Percentiles rank a stretch among this genome's conserved stretches.
Evolutionary conservation across 2,888 invertebrate species (phyloP).

Genomic region (Tipula helvola): DNA sequence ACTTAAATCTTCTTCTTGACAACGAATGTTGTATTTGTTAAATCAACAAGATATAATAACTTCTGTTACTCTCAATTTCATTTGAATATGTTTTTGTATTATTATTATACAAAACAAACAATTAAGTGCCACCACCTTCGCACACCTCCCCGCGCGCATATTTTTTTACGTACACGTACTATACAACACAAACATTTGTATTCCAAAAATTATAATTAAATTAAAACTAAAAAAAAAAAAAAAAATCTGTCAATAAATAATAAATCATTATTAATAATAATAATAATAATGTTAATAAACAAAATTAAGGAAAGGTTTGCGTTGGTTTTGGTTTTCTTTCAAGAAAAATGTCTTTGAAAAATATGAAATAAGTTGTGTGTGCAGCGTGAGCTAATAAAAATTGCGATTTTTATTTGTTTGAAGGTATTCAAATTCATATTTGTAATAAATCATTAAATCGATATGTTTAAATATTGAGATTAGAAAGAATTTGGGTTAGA

Average conservation of each 20-base stretch:
- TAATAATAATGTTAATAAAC: background rate
- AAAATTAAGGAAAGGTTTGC: background rate
- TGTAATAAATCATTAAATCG: background rate
- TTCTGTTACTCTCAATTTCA: background rate
- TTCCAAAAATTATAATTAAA: background rate
- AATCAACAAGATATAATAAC: background rate
- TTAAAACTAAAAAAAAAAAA: background rate
- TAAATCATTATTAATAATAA: background rate
- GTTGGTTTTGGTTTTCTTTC: background rate
- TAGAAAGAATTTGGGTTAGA: background rate
- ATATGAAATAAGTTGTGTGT: background rate
- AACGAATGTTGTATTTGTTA: background rate
- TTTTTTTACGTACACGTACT: background rate
- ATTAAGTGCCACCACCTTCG: background rate
- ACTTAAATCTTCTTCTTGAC: background rate
- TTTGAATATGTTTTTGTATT: background rate
- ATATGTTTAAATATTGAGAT: background rate
- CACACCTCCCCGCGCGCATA: background rate
- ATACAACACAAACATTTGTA: background rate
- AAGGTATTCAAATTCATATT: background rate
- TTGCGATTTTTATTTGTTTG: background rate
- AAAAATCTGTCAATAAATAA: background rate
- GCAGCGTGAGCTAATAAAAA: background rate
- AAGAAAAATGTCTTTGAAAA: background rate
- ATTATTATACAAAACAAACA: background rate